Conservation (phyloP, 64 coral and sea anemone genomes). For the Montipora cactus region DNA sequence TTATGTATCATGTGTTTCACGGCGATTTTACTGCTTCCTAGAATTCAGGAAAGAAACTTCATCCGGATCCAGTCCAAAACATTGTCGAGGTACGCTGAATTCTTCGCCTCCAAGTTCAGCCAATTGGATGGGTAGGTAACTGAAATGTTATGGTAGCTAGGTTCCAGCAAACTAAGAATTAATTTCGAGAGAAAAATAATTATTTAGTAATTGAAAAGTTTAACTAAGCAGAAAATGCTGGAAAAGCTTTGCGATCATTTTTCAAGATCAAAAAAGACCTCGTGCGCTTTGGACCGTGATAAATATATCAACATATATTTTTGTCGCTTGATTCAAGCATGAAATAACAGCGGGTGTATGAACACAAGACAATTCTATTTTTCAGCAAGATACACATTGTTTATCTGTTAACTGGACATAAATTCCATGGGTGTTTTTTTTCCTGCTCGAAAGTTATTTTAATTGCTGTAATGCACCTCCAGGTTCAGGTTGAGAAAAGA, state of each 20-base stretch:
- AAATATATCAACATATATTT: background rate
- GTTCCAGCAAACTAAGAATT: background rate
- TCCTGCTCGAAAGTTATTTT: too few relatives aligned
- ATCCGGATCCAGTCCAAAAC: background rate
- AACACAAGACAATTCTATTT: background rate
- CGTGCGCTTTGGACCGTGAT: background rate
- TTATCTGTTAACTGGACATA: background rate
- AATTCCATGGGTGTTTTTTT: background rate
- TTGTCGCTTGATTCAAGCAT: background rate
- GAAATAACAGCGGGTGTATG: background rate
- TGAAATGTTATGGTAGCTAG: background rate
- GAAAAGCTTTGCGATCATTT: background rate
- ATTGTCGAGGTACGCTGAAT: slow-evolving; percentile 18
- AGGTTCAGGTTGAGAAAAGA: too few relatives aligned
- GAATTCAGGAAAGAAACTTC: slow-evolving; percentile 13
- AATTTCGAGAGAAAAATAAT: too few relatives aligned
- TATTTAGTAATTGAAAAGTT: too few relatives aligned
- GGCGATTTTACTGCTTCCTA: slow-evolving; percentile 8
- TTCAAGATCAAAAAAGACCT: background rate
- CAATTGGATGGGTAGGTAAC: background rate
- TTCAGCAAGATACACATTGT: background rate
- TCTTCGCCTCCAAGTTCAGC: background rate
- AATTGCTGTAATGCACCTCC: too few relatives aligned
- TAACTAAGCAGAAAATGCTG: too few relatives aligned
- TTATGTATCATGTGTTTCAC: slow-evolving; percentile 32